Evolutionary conservation across 2,797 vertebrate species (phyloP).

Genomic region (Leptoclinus maculatus): DNA sequence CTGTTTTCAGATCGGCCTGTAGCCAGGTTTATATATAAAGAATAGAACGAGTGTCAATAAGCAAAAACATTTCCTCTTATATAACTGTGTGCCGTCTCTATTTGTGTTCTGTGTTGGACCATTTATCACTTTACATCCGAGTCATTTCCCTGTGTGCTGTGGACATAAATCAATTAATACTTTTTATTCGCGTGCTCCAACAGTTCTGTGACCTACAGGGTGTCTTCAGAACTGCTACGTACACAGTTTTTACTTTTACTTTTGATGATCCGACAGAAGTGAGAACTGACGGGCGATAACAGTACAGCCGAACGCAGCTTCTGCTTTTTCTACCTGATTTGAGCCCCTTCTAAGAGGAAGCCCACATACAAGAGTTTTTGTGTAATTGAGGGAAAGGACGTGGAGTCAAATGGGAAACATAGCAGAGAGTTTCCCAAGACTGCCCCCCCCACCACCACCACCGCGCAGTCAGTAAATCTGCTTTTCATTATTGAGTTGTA

Average conservation of each 20-base stretch:
- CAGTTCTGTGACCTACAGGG: conserved; percentile 26
- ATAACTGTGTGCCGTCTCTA: not conserved
- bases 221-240: conserved; percentile 51
- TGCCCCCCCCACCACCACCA: not conserved
- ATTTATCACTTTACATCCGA: conserved; percentile 34
- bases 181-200: conserved; percentile 9
- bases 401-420: conserved; percentile 60
- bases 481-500: conserved; percentile 39
- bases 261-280: conserved; percentile 69
- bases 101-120: not conserved
- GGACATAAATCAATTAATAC: conserved; percentile 31
- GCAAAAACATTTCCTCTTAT: not conserved
- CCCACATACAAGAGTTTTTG: conserved; percentile 42
- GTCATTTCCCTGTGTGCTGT: conserved; percentile 37
- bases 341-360: conserved; percentile 66
- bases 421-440: conserved; percentile 67
- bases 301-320: conserved; percentile 47
- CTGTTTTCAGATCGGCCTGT: not conserved
- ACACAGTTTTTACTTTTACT: conserved; percentile 48
- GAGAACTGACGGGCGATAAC: conserved; percentile 50
- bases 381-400: conserved; percentile 63
- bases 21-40: not conserved
- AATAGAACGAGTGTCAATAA: not conserved
- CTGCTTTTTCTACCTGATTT: conserved; percentile 68
- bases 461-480: conserved; percentile 25